Base-by-base conservation (phyloP, 2,888 invertebrate species). In the Pedicia rivosa region DNA sequence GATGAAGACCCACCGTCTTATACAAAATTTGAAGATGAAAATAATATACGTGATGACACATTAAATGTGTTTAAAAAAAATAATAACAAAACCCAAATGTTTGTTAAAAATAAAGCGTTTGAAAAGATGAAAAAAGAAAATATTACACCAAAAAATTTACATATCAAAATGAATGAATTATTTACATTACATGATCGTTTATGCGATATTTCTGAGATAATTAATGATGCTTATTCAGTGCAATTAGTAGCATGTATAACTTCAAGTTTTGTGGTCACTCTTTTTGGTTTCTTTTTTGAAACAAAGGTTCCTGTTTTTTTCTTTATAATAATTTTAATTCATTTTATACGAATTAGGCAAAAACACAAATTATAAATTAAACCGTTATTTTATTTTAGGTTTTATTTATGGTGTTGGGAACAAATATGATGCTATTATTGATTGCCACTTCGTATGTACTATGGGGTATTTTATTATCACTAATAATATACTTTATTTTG, bases 191-290 rank as follows among this genome's bases (percentile, higher is more conserved):
- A 62, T 25, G 57, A 60, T 36, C 53, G 51, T 44, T 54, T 62
- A 20, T 54, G 59, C 2, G 47, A 53, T 0, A 43, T 57, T 2
- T 53, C 59, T 24, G 54, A 53, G 8, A 28, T 53, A 5, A 55
- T 53, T 3, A 61, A 58, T 41, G 43, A 47, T 1, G 53, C 54
- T 37, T 61, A 51, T 16, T 54, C 58, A 0, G 49, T 56, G 6
- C 59, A 59, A 41, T 53, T 56, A 24, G 59, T 59, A 1, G 53
- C 54, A 17, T 60, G 54, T 35, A 56, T 61, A 54, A 51, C 54
- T 1, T 53, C 52, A 9, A 52, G 55, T 24, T 62, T 62, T 44
- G 50, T 59, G 15, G 50, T 56, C 4, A 54, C 50, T 14, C 53
- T 62, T 33, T 60, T 57, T 40, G 57, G 54, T 6, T 55, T 62